These are phyloP conservation scores for Pseudopleuronectes americanus DNA, from an alignment of 2,797 vertebrate genomes.

Conservation along the genomic window DNA sequence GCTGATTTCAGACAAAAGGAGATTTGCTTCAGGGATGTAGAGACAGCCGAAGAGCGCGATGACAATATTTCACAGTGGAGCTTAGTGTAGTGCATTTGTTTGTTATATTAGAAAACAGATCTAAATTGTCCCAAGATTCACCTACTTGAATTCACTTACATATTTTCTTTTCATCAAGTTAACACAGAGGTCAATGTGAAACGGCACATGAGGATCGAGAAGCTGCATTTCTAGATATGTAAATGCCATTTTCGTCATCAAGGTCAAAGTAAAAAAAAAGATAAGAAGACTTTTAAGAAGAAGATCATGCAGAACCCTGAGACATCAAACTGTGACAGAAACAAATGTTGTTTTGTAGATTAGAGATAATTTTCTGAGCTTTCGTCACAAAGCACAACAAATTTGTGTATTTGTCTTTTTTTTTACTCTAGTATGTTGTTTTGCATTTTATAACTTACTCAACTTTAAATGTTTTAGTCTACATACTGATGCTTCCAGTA, in stretches of 20 bases:
- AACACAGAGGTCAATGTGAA: background rate
- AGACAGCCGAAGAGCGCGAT: background rate
- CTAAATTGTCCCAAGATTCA: too few species aligned
- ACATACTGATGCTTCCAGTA: too few species aligned
- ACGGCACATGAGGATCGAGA: background rate
- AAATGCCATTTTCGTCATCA: too few species aligned
- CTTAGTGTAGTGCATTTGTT: too few species aligned
- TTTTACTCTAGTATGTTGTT: background rate
- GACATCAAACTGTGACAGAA: background rate
- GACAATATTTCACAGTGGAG: background rate
- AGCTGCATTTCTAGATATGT: too few species aligned
- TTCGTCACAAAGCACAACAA: background rate
- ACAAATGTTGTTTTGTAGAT: background rate
- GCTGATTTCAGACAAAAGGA: slow-evolving; percentile 4
- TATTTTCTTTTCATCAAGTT: background rate
- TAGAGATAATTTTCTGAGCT: background rate
- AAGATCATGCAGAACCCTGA: too few species aligned
- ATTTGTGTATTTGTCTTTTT: background rate
- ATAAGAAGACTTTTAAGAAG: too few species aligned
- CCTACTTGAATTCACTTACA: background rate
- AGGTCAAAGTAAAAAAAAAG: too few species aligned
- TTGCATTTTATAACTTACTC: background rate
- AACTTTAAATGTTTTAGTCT: background rate
- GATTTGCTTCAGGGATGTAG: slow-evolving; percentile 1
- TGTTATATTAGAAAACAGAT: too few species aligned